Evolutionary conservation across 92 coral and sea anemone genomes (phyloP).

Genomic region (Bergia puertoricense): DNA sequence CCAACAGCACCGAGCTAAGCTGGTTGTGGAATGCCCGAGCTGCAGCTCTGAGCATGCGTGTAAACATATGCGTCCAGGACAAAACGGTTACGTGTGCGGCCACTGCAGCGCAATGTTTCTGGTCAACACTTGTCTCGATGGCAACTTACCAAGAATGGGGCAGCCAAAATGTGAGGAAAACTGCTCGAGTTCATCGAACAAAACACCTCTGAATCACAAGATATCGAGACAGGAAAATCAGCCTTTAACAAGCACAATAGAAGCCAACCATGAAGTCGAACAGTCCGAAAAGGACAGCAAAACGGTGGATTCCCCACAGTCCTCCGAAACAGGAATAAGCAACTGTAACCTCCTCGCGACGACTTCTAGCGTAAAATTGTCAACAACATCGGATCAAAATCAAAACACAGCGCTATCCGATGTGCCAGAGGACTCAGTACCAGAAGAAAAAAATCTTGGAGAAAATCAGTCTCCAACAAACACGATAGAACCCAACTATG

Average conservation of each 20-base stretch:
- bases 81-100: conserved; percentile 12
- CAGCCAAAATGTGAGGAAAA: neutral
- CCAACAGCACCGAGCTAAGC: conserved; percentile 25
- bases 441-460: neutral
- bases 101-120: conserved; percentile 1
- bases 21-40: conserved; percentile 17
- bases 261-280: neutral
- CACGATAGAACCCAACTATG: neutral
- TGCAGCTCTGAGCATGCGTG: conserved; percentile 11
- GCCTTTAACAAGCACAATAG: neutral
- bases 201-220: neutral
- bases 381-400: neutral
- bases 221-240: neutral
- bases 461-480: neutral
- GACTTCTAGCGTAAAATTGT: neutral
- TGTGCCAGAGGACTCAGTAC: neutral
- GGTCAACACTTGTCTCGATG: neutral
- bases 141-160: neutral
- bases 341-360: neutral
- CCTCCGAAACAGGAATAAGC: neutral
- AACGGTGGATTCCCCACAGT: neutral
- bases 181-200: neutral
- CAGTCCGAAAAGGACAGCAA: neutral
- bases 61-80: conserved; percentile 9
- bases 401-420: neutral